Conservation (phyloP, 53 echinoderm and acorn worm genomes). For the Astropecten irregularis region DNA sequence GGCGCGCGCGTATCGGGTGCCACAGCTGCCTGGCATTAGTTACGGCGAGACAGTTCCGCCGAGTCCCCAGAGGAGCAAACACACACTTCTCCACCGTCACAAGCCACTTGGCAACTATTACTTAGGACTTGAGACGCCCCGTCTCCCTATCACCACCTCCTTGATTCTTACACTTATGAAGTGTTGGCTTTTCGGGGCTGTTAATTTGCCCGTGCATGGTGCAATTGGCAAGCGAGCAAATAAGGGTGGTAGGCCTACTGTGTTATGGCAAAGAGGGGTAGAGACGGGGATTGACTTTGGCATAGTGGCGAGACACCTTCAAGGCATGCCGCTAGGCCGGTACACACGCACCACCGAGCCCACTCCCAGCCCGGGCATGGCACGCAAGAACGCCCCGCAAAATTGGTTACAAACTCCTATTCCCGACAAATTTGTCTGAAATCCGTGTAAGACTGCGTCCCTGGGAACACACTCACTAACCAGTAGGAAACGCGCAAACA, state of each 20-base stretch:
- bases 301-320: conserved; percentile 46
- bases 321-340: conserved; percentile 42
- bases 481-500: not conserved
- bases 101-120: conserved; percentile 57
- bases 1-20: conserved; percentile 39
- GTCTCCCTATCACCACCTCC: conserved; percentile 30
- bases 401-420: conserved; percentile 49
- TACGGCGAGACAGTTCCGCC: conserved; percentile 37
- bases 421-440: conserved; percentile 34
- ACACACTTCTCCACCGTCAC: conserved; percentile 47
- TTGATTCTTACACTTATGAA: conserved; percentile 40
- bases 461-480: not conserved
- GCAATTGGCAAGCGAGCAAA: not conserved
- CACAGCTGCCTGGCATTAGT: conserved; percentile 50
- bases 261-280: not conserved
- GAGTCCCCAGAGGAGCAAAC: conserved; percentile 36
- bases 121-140: conserved; percentile 45
- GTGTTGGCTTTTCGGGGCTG: conserved; percentile 53
- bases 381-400: conserved; percentile 55
- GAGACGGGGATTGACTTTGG: not conserved
- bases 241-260: no score
- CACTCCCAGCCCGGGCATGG: conserved; percentile 8
- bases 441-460: conserved; percentile 38
- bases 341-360: conserved; percentile 44
- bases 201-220: conserved; percentile 55